Base-by-base conservation (phyloP, 1,140 invertebrate genomes). In the Parapsyche elsis region DNA sequence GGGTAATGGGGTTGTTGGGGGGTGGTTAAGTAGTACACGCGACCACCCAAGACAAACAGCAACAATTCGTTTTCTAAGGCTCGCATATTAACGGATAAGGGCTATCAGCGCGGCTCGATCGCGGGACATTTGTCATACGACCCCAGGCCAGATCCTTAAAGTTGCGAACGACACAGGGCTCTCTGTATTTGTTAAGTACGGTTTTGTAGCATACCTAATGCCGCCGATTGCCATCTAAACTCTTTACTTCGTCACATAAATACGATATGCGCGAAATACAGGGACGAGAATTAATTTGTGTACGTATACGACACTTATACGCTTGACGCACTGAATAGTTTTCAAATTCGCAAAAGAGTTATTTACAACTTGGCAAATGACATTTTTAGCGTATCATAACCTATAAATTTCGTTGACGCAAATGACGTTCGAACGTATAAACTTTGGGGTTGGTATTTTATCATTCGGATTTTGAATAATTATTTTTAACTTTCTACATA, bases 111-210 rank as follows among this genome's bases (percentile, higher is more conserved):
- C 44, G 64, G 38, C 30, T 46, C 7, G 57, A 82, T 82, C 81
- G 46, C 46, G 21, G 46, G 46, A 82, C 81, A 82, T 82, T 82
- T 80, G 81, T 82, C 81, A 82, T 82, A 82, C 61, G 38, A 61
- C 30, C 71, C 44, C 61, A 12, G 61, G 12, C 61, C 71, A 49
- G 45, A 19, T 53, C 44, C 24, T 53, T 53, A 81, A 53, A 53
- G 49, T 53, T 53, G 49, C 44, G 67, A 61, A 44, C 70, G 70
- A 19, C 26, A 45, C 26, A 9, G 26, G n/a, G 30, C 30, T 38
- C 30, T 38, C 12, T 71, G 9, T 73, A 45, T 16, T 16, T 23
- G 30, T 46, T n/a, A 12, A 14, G 38, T 16, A 23, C 10, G 23
- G 64, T 24, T 67, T 67, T 67, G 23, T 67, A 4, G 64, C 64